Percentiles rank a stretch among this genome's conserved stretches.
These are phyloP conservation scores for Myotis lucifugus DNA, from an alignment of 2,113 vertebrate genomes.

Conservation along the genomic window DNA sequence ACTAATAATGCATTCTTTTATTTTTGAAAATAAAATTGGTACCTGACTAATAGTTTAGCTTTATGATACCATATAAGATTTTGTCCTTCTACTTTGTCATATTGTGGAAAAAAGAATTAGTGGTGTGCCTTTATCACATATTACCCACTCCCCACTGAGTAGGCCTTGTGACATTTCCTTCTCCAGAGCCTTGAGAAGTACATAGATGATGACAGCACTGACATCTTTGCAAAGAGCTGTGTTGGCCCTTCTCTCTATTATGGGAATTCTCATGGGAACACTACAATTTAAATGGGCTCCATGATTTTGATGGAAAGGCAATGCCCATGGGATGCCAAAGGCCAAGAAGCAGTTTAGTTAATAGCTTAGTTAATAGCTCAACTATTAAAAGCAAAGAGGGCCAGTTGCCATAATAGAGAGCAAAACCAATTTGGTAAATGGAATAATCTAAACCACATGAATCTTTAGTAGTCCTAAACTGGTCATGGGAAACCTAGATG, in stretches of 20 bases:
- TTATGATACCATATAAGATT: background rate
- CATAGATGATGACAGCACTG: background rate
- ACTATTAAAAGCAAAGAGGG: slow-evolving; percentile 29
- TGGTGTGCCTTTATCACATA: background rate
- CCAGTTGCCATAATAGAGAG: background rate
- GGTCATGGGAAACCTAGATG: background rate
- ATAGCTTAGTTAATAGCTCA: slow-evolving; percentile 36
- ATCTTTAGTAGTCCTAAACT: background rate
- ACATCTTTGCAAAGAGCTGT: background rate
- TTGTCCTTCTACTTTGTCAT: background rate
- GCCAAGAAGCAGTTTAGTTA: background rate
- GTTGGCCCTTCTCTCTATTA: background rate
- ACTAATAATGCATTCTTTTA: background rate
- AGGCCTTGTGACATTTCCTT: background rate
- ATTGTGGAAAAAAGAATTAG: background rate
- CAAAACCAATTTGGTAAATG: slow-evolving; percentile 21
- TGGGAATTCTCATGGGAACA: background rate
- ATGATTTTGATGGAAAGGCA: background rate
- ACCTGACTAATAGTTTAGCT: background rate
- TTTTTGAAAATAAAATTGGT: slow-evolving; percentile 44
- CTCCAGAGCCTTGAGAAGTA: background rate
- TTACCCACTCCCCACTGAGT: background rate
- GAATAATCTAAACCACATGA: background rate
- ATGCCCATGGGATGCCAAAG: background rate
- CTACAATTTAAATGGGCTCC: background rate